These are phyloP conservation scores for Epinephelus malabaricus DNA, from an alignment of 2,797 vertebrate genomes.

Conservation along the genomic window DNA sequence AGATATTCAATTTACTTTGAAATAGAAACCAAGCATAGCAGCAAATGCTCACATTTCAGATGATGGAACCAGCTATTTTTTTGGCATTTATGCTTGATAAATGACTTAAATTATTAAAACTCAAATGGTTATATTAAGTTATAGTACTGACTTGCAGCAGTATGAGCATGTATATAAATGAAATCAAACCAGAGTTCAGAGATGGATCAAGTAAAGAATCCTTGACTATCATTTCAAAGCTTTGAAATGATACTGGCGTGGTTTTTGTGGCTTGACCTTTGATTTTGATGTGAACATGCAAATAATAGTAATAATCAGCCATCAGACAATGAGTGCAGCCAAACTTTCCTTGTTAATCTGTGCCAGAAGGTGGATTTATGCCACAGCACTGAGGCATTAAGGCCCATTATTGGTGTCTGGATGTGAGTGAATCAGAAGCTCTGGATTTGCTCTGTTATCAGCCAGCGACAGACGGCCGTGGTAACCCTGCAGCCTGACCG, in stretches of 20 bases:
- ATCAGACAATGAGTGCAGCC: slow-evolving; percentile 42
- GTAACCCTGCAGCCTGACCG: slow-evolving; percentile 74
- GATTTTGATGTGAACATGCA: not conserved
- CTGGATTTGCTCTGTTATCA: slow-evolving; percentile 73
- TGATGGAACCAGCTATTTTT: not conserved
- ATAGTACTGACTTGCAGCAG: not conserved
- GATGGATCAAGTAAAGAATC: not conserved
- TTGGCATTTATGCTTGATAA: not conserved
- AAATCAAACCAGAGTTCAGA: not conserved
- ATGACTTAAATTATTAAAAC: not conserved
- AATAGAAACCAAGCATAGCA: not conserved
- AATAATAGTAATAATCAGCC: slow-evolving; percentile 14
- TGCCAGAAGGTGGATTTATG: slow-evolving; percentile 63
- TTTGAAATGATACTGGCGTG: not conserved
- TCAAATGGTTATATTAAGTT: not conserved
- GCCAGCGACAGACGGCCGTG: slow-evolving; percentile 77
- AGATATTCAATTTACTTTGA: not conserved
- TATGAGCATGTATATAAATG: not conserved
- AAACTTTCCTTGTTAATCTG: slow-evolving; percentile 60
- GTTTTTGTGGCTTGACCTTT: slow-evolving; percentile 1
- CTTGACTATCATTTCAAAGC: not conserved
- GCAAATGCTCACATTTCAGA: not conserved
- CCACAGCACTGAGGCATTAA: slow-evolving; percentile 54
- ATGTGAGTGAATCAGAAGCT: slow-evolving; percentile 68
- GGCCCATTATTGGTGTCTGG: slow-evolving; percentile 63